A percentile compares a stretch with the other conserved stretches of the same genome.
phyloP scores from a whole-genome alignment of 2,888 invertebrate genomes.

The Mylabris sibirica region DNA sequence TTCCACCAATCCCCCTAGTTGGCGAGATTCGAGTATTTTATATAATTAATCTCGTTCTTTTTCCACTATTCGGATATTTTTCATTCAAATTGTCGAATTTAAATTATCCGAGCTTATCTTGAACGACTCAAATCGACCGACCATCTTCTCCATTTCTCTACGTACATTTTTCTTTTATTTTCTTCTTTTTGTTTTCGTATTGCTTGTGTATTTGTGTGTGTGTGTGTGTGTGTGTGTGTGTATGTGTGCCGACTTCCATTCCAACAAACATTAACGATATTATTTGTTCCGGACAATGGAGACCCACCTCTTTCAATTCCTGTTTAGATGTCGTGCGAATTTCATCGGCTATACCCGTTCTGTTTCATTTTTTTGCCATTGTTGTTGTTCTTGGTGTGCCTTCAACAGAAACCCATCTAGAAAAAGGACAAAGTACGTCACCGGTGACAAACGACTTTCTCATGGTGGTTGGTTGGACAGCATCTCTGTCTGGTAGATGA shows the following conservation, averaged over 20 bases:
- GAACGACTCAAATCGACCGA: not conserved
- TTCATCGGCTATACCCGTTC: constrained; percentile 15
- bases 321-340: not conserved
- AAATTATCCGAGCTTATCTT: constrained; percentile 5
- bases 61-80: not conserved
- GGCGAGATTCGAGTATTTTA: not conserved
- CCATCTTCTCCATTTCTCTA: constrained; percentile 1
- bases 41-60: constrained; percentile 12
- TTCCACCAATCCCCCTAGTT: not conserved
- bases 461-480: constrained; percentile 35
- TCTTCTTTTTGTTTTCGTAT: not conserved
- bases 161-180: not conserved
- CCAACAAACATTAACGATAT: constrained; percentile 33
- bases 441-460: constrained; percentile 47
- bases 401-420: constrained; percentile 38
- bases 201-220: too few species aligned
- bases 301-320: constrained; percentile 45
- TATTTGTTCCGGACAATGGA: constrained; percentile 37
- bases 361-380: constrained; percentile 40
- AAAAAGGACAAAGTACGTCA: constrained; percentile 44
- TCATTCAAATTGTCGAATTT: constrained; percentile 7
- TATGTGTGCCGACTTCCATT: not conserved
- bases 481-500: constrained; percentile 41
- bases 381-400: constrained; percentile 29
- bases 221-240: not conserved